These are phyloP conservation scores for Bombus fervidus DNA, from an alignment of 1,140 invertebrate species.

Conservation along the genomic window DNA sequence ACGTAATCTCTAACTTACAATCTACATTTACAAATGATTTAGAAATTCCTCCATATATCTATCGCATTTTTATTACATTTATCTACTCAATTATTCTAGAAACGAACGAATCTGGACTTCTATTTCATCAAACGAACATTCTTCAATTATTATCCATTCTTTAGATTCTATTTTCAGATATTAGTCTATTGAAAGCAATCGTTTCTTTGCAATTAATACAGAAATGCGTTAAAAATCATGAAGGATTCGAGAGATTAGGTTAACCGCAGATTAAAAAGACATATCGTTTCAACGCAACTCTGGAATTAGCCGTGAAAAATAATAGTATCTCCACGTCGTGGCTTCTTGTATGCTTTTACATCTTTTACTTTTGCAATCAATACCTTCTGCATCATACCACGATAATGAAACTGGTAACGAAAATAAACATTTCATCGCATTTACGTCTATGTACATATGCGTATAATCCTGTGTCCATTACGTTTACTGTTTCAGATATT, in stretches of 20 bases:
- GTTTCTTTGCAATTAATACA: background rate
- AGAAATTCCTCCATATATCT: background rate
- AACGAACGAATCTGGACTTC: background rate
- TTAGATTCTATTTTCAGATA: background rate
- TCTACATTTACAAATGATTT: background rate
- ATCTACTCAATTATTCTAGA: background rate
- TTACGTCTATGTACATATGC: background rate
- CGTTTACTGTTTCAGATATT: background rate
- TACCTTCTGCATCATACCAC: background rate
- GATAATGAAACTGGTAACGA: background rate
- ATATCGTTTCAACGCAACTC: background rate
- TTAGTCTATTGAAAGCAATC: background rate
- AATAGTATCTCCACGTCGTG: constrained; percentile 8
- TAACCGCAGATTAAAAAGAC: background rate
- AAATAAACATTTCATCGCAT: background rate
- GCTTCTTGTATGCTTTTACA: background rate
- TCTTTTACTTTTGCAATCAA: constrained; percentile 2
- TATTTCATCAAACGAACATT: background rate
- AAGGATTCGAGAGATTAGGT: background rate
- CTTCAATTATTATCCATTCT: background rate
- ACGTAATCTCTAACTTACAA: background rate
- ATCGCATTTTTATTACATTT: background rate
- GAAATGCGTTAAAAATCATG: background rate
- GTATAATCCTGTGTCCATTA: background rate
- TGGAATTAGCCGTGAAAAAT: background rate